These are phyloP conservation scores for Parapristionchus giblindavisi DNA, from an alignment of 2,888 invertebrate species.

Conservation along the genomic window DNA sequence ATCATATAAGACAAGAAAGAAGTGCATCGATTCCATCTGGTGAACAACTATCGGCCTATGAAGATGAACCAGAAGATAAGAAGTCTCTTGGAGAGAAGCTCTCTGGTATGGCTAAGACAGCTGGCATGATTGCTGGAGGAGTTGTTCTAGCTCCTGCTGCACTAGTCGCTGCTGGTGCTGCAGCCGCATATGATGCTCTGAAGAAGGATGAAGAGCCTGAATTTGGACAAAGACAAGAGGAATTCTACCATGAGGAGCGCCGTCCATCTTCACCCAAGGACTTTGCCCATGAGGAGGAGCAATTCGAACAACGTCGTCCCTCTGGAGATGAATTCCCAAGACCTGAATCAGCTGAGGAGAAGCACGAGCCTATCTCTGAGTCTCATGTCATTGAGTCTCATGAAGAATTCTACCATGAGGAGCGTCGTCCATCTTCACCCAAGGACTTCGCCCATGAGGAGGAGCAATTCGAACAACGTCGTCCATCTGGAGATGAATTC, in stretches of 20 bases:
- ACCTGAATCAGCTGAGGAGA: background rate
- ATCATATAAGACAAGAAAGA: slow-evolving; percentile 29
- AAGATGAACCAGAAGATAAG: slow-evolving; percentile 15
- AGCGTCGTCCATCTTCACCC: background rate
- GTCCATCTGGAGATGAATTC: background rate
- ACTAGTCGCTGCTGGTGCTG: slow-evolving; percentile 37
- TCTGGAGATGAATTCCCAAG: background rate
- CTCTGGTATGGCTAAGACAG: slow-evolving; percentile 39
- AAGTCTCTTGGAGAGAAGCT: slow-evolving; percentile 16
- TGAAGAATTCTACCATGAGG: background rate
- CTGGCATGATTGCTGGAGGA: slow-evolving; percentile 46
- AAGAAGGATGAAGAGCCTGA: slow-evolving; percentile 24
- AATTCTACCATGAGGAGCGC: background rate
- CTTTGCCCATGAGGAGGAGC: slow-evolving; percentile 22
- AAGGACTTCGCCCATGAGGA: slow-evolving; percentile 21
- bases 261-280: background rate
- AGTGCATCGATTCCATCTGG: background rate
- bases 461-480: background rate
- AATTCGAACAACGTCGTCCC: slow-evolving; percentile 21
- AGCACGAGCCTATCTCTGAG: slow-evolving; percentile 1
- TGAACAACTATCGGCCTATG: background rate
- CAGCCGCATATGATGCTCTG: slow-evolving; percentile 32
- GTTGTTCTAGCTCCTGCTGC: slow-evolving; percentile 40
- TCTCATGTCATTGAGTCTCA: too few relatives aligned
- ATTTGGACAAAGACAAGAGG: too few relatives aligned